Evolutionary conservation across 2,797 vertebrate species (phyloP).

Genomic region (Octomys mimax): DNA sequence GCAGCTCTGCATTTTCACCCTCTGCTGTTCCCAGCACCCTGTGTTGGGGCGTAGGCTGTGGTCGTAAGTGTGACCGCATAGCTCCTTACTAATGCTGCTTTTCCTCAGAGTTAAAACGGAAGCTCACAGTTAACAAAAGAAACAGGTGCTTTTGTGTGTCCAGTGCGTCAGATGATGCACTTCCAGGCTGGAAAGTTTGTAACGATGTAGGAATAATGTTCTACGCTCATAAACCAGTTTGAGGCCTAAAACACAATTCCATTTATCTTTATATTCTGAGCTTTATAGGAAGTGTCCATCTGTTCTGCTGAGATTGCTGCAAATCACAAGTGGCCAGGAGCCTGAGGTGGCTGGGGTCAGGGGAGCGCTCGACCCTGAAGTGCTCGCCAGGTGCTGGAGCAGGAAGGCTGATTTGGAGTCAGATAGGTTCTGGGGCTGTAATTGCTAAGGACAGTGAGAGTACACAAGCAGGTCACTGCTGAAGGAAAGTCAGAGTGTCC

Average conservation of each 20-base stretch:
- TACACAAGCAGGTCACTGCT: constrained; percentile 86
- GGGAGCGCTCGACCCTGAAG: constrained; percentile 90
- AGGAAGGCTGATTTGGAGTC: constrained; percentile 86
- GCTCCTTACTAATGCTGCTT: background rate
- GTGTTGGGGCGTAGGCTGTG: background rate
- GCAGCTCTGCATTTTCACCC: background rate
- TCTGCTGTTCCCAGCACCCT: background rate
- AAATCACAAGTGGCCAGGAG: constrained; percentile 89
- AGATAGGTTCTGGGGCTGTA: constrained; percentile 89
- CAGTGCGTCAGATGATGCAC: background rate
- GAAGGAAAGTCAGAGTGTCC: constrained; percentile 91
- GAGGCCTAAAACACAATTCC: constrained; percentile 88
- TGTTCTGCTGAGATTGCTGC: constrained; percentile 93
- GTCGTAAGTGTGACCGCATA: background rate
- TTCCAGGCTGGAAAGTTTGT: constrained; percentile 72
- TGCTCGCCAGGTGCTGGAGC: constrained; percentile 87
- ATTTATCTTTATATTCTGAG: constrained; percentile 93
- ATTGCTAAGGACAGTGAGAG: constrained; percentile 90
- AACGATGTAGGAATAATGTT: constrained; percentile 79
- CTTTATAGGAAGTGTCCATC: constrained; percentile 93
- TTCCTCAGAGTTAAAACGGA: constrained; percentile 10
- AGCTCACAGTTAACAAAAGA: constrained; percentile 57
- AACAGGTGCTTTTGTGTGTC: background rate
- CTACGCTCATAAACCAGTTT: constrained; percentile 85
- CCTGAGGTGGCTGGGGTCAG: constrained; percentile 92